A percentile compares a stretch with the other conserved stretches of the same genome.
Evolutionary conservation across 2,888 invertebrate genomes (phyloP).

Genomic region (Meiosimyza platycephala): DNA sequence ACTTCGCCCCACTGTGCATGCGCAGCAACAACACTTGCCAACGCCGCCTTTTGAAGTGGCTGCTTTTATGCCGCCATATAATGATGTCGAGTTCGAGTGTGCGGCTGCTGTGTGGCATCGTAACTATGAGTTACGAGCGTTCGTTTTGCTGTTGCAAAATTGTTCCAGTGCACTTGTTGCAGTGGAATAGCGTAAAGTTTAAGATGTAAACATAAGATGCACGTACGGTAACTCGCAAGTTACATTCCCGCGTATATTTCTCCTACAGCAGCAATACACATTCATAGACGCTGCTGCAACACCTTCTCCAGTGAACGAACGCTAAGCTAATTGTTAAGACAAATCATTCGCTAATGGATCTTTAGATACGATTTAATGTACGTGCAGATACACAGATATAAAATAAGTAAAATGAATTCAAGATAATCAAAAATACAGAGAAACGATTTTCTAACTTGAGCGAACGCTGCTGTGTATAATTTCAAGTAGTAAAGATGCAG

Average conservation of each 20-base stretch:
- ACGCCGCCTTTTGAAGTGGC: constrained; percentile 8
- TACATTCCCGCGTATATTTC: neutral
- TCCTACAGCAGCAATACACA: neutral
- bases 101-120: neutral
- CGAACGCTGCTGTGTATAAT: neutral
- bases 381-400: constrained; percentile 22
- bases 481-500: neutral
- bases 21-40: neutral
- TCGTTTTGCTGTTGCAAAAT: neutral
- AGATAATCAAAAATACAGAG: neutral
- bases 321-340: constrained; percentile 35
- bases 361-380: constrained; percentile 19
- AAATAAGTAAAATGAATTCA: neutral
- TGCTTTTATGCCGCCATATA: constrained; percentile 9
- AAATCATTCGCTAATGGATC: constrained; percentile 39
- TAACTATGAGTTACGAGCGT: neutral
- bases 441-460: neutral
- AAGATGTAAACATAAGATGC: neutral
- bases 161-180: constrained; percentile 7
- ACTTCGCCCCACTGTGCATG: constrained; percentile 16
- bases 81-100: neutral
- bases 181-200: neutral
- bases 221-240: neutral
- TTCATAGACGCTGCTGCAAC: constrained; percentile 6
- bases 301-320: neutral